Conservation (phyloP, 2,113 vertebrate genomes). For the Prolemur simus region DNA sequence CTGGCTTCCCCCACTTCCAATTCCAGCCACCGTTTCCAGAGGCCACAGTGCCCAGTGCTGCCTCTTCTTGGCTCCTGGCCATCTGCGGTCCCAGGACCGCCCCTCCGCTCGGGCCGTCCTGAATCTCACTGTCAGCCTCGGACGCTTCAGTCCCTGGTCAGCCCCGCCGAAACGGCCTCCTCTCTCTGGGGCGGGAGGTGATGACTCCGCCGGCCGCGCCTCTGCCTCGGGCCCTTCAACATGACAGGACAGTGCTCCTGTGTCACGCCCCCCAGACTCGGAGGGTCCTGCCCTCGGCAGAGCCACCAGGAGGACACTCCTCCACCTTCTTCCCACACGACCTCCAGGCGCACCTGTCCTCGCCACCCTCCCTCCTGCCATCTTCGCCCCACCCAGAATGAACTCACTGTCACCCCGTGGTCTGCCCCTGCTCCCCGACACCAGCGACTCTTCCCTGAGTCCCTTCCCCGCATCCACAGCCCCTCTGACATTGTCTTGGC, state of each 20-base stretch:
- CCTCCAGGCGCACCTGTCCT: not conserved
- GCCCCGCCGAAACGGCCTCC: not conserved
- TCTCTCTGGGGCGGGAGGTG: not conserved
- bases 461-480: not conserved
- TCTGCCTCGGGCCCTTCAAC: not conserved
- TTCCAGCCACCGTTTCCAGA: not conserved
- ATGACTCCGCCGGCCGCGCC: not conserved
- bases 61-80: not conserved
- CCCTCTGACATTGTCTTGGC: not conserved
- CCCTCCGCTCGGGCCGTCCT: not conserved
- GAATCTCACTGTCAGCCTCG: not conserved
- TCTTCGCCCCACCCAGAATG: no score
- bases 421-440: not conserved
- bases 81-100: not conserved
- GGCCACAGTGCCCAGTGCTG: fast-evolving
- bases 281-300: not conserved
- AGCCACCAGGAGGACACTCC: not conserved
- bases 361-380: not conserved
- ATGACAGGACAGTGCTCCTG: fast-evolving
- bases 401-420: not conserved
- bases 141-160: not conserved
- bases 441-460: not conserved
- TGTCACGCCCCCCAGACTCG: not conserved
- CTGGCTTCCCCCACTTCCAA: not conserved
- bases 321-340: not conserved